Evolutionary conservation across 2,113 vertebrate genomes (phyloP), one percentile per base, ranked within the genome.

Genomic region (Jacana jacana): DNA sequence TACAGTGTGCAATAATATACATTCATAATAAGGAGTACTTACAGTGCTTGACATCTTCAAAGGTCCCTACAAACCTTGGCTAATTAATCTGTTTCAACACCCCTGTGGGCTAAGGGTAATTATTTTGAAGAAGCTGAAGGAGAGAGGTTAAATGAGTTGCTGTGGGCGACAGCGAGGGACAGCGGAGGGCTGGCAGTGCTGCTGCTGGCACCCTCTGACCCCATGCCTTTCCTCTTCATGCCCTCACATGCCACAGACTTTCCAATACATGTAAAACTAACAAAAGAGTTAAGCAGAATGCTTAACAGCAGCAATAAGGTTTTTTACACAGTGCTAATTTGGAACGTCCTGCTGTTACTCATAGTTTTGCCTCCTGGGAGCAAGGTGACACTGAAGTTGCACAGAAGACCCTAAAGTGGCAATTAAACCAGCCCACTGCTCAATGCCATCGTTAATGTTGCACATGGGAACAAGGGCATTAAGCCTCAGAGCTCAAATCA

Each of bases 71-170:
- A 85, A 88, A 89, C 42, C 33, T 79, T 57, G 60, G 64, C 17
- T 93, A 95, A 95, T 95, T 89, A 91, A 86, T 69, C 60, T 66
- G 30, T 65, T 94, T 88, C 90, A 95, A 79, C 35, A 83, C 22
- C 44, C 61, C 72, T 88, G 63, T 86, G 91, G 76, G 57, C 72
- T 81, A 61, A 75, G 55, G 10, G 6, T 68, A 81, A 93, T 91
- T 85, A 89, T 60, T 71, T 57, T 64, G 80, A 80, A 78, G 68
- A 84, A 88, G 49, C 60, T 54, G 85, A 72, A 92, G 17, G 4
- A 44, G 60, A 77, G 79, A 71, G 37, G 65, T 35, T 85, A 71
- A 88, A 85, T 52, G 71, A 81, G 17, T 64, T 90, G 65, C 69
- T 66, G 78, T 3, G 4, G 71, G 85, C 40, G 66, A 40, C 18